Evolutionary conservation across 2,113 vertebrate species (phyloP), one percentile per base, ranked within the genome.

Genomic region (Engystomops pustulosus): DNA sequence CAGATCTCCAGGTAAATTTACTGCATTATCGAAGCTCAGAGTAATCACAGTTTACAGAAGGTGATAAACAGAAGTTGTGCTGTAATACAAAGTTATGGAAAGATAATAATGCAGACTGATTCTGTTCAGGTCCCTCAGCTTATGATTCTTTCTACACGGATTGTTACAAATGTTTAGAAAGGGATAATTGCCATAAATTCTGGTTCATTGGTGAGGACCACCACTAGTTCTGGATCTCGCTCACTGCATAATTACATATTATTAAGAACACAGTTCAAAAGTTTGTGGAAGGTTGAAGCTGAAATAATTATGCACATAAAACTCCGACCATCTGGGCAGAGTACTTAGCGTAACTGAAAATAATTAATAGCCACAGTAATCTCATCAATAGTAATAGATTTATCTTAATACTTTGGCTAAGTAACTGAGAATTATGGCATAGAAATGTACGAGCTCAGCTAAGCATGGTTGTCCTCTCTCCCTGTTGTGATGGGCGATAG

Each of bases 351-450:
- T 36, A 83, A 58, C 69, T 47, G 53, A 83, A 75, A 65, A 75
- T 44, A 83, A 83, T 83, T 45, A 49, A 83, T 45, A 65, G 71
- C 55, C 71, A 36, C 53, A 51, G 38, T 76, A 75, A 83, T 83
- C 81, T 65, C 81, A 83, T 83, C 70, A 65, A 67, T 75, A 75
- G 53, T 75, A 83, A 83, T 76, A 65, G 81, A 83, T 83, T 83
- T 83, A 83, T 65, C 70, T 47, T 76, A 76, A 76, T 83, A 47
- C 70, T 65, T 83, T 75, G 55, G 34, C 80, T 62, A 62, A 74
- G 81, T 83, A 83, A 83, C 81, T 45, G 38, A 60, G 69, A 83
- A 83, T 75, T 76, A 60, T 83, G 27, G 70, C 71, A 49, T 34
- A 30, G 41, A 75, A 75, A 76, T 83, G 32, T 70, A 72, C 69